Percentiles rank a stretch among this genome's conserved stretches.
phyloP scores from a whole-genome alignment of 2,888 invertebrate genomes.

The Hermaeophaga mercurialis region DNA sequence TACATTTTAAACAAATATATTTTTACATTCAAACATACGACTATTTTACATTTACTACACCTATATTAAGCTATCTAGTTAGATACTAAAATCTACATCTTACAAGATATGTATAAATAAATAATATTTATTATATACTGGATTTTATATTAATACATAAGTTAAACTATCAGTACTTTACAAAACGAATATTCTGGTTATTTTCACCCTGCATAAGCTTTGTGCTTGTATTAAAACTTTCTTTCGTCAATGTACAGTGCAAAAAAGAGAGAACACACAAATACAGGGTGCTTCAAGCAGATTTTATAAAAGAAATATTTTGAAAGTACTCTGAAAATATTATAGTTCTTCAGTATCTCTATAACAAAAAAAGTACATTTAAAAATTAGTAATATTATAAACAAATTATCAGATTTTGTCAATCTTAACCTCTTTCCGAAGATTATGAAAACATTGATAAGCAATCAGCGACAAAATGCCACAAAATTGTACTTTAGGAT shows the following conservation, averaged over 20 bases:
- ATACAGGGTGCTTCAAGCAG: conserved; percentile 2
- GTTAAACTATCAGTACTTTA: conserved; percentile 45
- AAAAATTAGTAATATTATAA: too few relatives aligned
- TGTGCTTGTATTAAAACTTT: conserved; percentile 3
- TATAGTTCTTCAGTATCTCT: not conserved
- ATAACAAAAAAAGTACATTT: too few relatives aligned
- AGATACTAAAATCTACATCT: conserved; percentile 15
- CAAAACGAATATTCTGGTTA: conserved; percentile 37
- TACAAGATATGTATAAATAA: conserved; percentile 1
- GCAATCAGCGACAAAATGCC: too few relatives aligned
- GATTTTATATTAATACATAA: conserved; percentile 35
- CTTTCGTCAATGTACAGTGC: conserved; percentile 2
- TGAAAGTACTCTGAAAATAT: conserved; percentile 4
- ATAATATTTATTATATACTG: conserved; percentile 20
- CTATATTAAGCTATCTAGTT: conserved; percentile 19
- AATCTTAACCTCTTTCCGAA: too few relatives aligned
- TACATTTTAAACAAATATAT: conserved; percentile 28
- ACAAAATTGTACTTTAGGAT: too few relatives aligned
- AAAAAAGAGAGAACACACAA: not conserved
- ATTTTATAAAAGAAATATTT: not conserved
- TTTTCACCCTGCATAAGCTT: not conserved
- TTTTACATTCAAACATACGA: conserved; percentile 40
- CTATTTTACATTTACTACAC: conserved; percentile 39
- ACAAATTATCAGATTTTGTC: too few relatives aligned
- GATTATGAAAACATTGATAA: too few relatives aligned